Conservation (phyloP, 2,113 vertebrate species). For the Cyanocitta stelleri region DNA sequence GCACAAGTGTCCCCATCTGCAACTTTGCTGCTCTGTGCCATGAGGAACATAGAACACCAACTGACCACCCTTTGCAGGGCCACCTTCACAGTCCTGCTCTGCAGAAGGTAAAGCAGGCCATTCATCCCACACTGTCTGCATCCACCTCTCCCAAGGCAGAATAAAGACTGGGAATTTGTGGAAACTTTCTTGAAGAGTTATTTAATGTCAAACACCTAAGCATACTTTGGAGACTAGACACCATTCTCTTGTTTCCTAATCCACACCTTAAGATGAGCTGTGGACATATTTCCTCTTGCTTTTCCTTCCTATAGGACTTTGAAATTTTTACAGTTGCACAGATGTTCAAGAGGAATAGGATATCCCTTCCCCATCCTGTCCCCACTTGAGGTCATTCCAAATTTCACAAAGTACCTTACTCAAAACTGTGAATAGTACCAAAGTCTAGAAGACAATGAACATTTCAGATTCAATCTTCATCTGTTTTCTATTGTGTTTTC, state of each 20-base stretch:
- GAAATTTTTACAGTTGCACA: neutral
- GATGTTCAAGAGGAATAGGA: neutral
- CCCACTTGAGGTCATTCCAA: neutral
- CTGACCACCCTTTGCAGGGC: neutral
- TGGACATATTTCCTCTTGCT: neutral
- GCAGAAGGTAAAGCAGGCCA: neutral
- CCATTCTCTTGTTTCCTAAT: neutral
- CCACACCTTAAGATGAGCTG: neutral
- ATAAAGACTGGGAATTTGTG: neutral
- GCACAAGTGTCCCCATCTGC: neutral
- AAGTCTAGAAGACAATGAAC: neutral
- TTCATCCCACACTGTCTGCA: neutral
- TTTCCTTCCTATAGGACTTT: neutral
- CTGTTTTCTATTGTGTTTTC: neutral
- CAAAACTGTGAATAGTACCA: neutral
- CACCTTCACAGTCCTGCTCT: neutral
- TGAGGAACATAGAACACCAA: neutral
- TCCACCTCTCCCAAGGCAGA: neutral
- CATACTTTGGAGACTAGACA: neutral
- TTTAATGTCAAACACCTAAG: neutral
- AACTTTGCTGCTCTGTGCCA: accelerated
- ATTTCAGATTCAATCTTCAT: neutral
- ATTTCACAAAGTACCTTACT: neutral
- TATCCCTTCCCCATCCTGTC: neutral
- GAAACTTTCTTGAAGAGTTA: neutral